Base-by-base conservation (phyloP, 2,888 invertebrate species). In the Rhogogaster chlorosoma region DNA sequence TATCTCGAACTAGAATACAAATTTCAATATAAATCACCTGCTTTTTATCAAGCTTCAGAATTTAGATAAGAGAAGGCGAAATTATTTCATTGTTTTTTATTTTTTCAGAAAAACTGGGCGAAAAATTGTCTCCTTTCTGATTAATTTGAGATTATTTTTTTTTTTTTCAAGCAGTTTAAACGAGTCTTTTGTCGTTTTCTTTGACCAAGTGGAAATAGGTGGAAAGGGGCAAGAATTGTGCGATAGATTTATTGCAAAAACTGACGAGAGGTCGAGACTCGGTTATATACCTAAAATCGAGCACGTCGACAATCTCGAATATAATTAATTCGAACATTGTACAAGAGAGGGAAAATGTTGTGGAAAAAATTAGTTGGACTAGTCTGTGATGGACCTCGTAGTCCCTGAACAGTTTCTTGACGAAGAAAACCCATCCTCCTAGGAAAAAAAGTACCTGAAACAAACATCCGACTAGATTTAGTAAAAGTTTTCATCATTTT, bases 301-400 rank as follows among this genome's bases (percentile, higher is more conserved):
- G 94, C 88, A 99, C 96, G 45, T 98, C 99, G 86, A 99, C 95
- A 88, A 99, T 99, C 95, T 99, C 99, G 94, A 99, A 99, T 92
- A 99, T 99, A 86, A 99, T 99, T 85, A 99, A 94, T 93, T 99
- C 99, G 94, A 99, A 99, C 98, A 99, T 99, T 2, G 99, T 98
- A 92, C 99, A 99, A 36, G 99, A 99, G 22, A 99, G 94, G 0
- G 99, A 97, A 93, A 99, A 98, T 53, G 99, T 99, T 38, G 97
- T 95, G 0, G 99, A 99, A 93, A 99, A 99, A 91, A 99, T 98
- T 5, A 99, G 94, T 93, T 99, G 98, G 1, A 99, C 99, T 86
- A 98, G 95, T 86, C 97, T 96, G 92, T 99, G 98, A 90, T 99
- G 98, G 6, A 99, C 98, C 94, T 99, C 99, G 94, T 99, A 99